Evolutionary conservation across 2,888 invertebrate genomes (phyloP).

Genomic region (Acanthosoma haemorrhoidale): DNA sequence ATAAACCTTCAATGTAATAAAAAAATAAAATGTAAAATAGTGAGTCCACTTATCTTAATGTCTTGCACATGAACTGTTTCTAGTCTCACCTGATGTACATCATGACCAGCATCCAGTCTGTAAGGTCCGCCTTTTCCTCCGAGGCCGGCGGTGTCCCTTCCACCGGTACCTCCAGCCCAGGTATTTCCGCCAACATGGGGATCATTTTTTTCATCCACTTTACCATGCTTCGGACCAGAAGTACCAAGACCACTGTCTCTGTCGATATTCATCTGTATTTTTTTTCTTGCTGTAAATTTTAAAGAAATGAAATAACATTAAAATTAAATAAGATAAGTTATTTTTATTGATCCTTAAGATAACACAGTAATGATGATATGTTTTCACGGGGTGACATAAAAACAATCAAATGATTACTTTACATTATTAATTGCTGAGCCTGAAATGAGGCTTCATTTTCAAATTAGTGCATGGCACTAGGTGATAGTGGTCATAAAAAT

Average conservation of each 20-base stretch:
- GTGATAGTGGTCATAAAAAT: too few species aligned
- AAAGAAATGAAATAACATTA: not conserved
- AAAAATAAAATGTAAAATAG: too few species aligned
- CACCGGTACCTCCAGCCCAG: conserved; percentile 94
- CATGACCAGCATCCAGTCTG: conserved; percentile 86
- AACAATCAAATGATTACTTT: too few species aligned
- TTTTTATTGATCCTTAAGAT: too few species aligned
- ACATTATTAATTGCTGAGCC: too few species aligned
- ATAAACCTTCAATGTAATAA: too few species aligned
- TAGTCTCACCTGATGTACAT: conserved; percentile 73
- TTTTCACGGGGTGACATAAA: too few species aligned
- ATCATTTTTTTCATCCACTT: conserved; percentile 79
- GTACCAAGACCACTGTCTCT: conserved; percentile 61
- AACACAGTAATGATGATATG: too few species aligned
- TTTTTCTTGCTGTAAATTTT: conserved; percentile 47
- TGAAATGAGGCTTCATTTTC: too few species aligned
- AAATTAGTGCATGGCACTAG: too few species aligned
- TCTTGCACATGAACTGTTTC: too few species aligned
- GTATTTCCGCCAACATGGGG: conserved; percentile 95
- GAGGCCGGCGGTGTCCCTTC: conserved; percentile 85
- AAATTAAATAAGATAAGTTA: not conserved
- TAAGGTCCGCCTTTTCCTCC: conserved; percentile 97
- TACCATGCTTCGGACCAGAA: conserved; percentile 83
- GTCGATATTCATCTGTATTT: conserved; percentile 69
- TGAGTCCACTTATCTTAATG: too few species aligned